These are phyloP conservation scores for Myzus persicae DNA, from an alignment of 1,140 invertebrate genomes.

Conservation along the genomic window DNA sequence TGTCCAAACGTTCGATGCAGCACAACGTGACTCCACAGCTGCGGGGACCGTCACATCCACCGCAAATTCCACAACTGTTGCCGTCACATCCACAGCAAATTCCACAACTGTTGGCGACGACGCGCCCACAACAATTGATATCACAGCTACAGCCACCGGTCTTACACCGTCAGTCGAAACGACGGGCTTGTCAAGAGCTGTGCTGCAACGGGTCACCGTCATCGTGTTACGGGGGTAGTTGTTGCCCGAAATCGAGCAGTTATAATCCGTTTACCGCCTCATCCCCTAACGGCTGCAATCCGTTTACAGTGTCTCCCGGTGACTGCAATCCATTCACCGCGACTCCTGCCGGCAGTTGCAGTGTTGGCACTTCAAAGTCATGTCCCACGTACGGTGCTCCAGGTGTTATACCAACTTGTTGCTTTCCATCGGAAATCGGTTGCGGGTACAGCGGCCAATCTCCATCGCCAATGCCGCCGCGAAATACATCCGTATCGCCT, in stretches of 20 bases:
- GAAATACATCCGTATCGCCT: slow-evolving; percentile 49
- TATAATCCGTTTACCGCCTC: background rate
- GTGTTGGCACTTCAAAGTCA: background rate
- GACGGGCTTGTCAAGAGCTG: background rate
- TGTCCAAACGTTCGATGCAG: background rate
- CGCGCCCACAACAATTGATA: background rate
- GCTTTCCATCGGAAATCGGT: background rate
- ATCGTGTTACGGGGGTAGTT: background rate
- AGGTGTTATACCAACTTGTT: background rate
- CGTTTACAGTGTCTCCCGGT: background rate
- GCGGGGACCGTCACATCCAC: background rate
- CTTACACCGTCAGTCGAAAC: background rate
- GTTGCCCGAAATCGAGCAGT: background rate
- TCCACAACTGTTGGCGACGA: background rate
- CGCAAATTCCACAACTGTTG: background rate
- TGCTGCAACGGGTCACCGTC: background rate
- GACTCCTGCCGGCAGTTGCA: background rate
- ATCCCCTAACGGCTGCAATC: background rate
- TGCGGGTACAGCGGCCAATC: background rate
- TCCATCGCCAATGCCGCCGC: background rate
- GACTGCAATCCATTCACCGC: background rate
- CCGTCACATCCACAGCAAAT: background rate
- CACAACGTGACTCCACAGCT: background rate
- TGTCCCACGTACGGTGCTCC: background rate
- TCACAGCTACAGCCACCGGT: background rate